Conservation (phyloP, 2,888 invertebrate species). For the Iselma pallidipennis region DNA sequence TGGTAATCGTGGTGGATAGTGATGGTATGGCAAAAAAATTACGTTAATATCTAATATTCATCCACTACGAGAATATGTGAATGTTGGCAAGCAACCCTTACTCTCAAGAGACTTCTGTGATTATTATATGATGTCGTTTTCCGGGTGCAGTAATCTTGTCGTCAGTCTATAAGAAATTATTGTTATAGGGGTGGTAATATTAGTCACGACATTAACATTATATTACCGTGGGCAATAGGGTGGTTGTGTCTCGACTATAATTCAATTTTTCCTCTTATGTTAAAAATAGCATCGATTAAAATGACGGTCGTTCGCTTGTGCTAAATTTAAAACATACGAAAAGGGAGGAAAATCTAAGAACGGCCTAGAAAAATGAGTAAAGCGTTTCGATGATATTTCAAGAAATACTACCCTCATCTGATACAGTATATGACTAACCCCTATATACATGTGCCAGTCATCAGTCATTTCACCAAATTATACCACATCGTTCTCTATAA, state of each 20-base stretch:
- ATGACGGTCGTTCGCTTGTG: too few relatives aligned
- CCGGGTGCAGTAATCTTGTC: neutral
- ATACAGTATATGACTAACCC: neutral
- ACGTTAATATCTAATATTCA: too few relatives aligned
- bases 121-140: neutral
- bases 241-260: neutral
- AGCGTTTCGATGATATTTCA: neutral
- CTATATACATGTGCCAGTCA: neutral
- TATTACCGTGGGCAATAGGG: neutral
- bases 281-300: neutral
- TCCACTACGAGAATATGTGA: too few relatives aligned
- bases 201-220: neutral
- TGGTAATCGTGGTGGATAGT: neutral
- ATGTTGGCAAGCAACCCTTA: too few relatives aligned
- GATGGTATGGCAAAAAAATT: neutral
- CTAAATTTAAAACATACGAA: neutral
- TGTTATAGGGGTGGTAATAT: neutral
- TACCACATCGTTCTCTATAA: neutral
- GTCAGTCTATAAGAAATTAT: neutral
- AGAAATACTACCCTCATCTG: neutral
- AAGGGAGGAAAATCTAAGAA: neutral
- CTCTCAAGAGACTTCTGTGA: neutral
- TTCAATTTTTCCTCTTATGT: neutral
- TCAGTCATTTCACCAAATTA: conserved; percentile 3
- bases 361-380: neutral